Evolutionary conservation across 92 coral and sea anemone genomes (phyloP).

Genomic region (Nematostella vectensis): DNA sequence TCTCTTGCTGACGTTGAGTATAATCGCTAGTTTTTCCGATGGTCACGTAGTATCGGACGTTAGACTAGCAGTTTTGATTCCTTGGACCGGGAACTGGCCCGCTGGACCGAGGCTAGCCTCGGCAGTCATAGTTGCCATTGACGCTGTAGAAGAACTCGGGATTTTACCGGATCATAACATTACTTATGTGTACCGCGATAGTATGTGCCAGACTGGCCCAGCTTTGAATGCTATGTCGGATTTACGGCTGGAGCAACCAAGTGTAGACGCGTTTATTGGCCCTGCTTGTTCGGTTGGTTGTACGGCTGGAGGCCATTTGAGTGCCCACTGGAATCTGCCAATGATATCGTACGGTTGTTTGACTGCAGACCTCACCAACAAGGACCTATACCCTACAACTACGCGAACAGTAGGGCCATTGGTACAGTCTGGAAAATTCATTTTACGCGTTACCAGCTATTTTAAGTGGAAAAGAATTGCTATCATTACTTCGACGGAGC

Average conservation of each 20-base stretch:
- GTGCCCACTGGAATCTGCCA: conserved; percentile 67
- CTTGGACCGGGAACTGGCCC: conserved; percentile 76
- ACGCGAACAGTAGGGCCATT: conserved; percentile 64
- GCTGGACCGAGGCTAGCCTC: conserved; percentile 66
- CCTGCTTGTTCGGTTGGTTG: conserved; percentile 73
- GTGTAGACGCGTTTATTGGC: conserved; percentile 52
- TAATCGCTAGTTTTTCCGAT: too few species aligned
- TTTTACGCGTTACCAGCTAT: conserved; percentile 33
- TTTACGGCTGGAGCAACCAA: conserved; percentile 22
- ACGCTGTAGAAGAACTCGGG: conserved; percentile 17
- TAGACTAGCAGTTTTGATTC: conserved; percentile 61
- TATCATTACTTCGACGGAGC: conserved; percentile 58
- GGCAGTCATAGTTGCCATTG: conserved; percentile 54
- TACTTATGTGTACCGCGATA: conserved; percentile 52
- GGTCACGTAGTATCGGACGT: too few species aligned
- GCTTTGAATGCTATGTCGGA: conserved; percentile 47
- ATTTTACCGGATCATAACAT: conserved; percentile 44
- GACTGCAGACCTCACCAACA: conserved; percentile 42
- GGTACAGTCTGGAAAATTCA: conserved; percentile 38
- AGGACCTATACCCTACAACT: conserved; percentile 54
- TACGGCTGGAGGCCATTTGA: conserved; percentile 50
- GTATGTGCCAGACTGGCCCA: conserved; percentile 42
- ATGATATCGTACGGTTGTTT: conserved; percentile 72
- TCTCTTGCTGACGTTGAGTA: too few species aligned
- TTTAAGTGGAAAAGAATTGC: conserved; percentile 64